Evolutionary conservation across 30 jellyfish, hydroid and myxozoan species (phyloP), one percentile per base, ranked within the genome.

Genomic region (Hydractinia symbiolongicarpus): DNA sequence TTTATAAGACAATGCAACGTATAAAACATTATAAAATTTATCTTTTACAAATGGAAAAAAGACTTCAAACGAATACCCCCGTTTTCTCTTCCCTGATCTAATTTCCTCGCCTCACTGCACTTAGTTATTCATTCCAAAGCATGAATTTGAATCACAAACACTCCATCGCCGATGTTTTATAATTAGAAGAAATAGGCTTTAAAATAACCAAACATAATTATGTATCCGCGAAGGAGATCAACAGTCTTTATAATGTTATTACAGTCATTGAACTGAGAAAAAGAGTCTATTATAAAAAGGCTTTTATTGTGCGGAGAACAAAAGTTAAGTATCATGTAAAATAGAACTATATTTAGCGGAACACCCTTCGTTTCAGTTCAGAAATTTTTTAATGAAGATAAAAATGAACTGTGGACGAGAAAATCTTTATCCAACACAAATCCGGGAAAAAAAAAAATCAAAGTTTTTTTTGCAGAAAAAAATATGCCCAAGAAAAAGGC

Each of bases 41-140:
- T 64, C 40, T 64, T 44, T 64, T 51, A 64, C 19, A 64, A 64
- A 64, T 64, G 74, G 4, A 64, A 64, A 64, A 64, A 51, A 64
- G 19, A 44, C 40, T 64, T 64, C 74, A 30, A 30, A 30, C 44
- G 44, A 30, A 30, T 30, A 44, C 74, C 74, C 74, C 74, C 52
- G 74, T 64, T 64, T 64, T 64, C 52, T 6, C 74, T n/a, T 6
- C 40, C 52, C 74, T 64, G 19, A 64, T 64, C 74, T 64, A 64
- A 64, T 64, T 64, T 64, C 74, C 40, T 64, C 74, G 74, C 74
- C 74, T 64, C 74, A 4, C 74, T 64, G 74, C 74, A 51, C 40
- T 51, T 64, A 51, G 52, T 64, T 64, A 64, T 64, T 64, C 74
- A 64, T 64, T 64, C 40, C 52, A n/a, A 64, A 51, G 40, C 74